phyloP scores from a whole-genome alignment of 92 coral and sea anemone species.

The Desmophyllum pertusum region DNA sequence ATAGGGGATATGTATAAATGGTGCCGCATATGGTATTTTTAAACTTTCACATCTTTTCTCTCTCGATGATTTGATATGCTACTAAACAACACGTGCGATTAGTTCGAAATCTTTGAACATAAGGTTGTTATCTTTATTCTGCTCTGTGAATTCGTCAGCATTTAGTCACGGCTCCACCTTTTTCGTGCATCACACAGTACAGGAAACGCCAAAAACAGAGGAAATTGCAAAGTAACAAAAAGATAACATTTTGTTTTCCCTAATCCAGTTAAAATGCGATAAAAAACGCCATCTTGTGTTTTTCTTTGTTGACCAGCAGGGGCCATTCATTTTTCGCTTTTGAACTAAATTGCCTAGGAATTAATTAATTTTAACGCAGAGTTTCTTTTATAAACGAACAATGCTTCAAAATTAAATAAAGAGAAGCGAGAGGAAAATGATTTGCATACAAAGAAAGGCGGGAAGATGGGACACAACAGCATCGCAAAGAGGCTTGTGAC shows the following conservation, averaged over 20 bases:
- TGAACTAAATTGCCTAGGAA: not conserved
- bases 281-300: not conserved
- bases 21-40: not conserved
- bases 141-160: not conserved
- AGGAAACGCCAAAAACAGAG: conserved; percentile 9
- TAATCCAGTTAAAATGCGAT: not conserved
- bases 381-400: not conserved
- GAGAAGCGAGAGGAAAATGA: not conserved
- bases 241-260: conserved; percentile 4
- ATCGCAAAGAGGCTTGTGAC: conserved; percentile 39
- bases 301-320: not conserved
- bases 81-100: not conserved
- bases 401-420: not conserved
- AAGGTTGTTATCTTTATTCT: not conserved
- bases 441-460: conserved; percentile 31
- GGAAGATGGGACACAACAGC: conserved; percentile 6
- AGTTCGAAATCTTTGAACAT: conserved; percentile 10
- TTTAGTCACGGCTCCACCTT: not conserved
- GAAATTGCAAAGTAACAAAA: conserved; percentile 10
- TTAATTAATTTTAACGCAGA: not conserved
- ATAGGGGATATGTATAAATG: not conserved
- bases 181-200: not conserved
- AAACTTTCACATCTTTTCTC: not conserved
- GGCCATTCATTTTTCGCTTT: not conserved
- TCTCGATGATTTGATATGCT: not conserved